A percentile compares a stretch with the other conserved stretches of the same genome.
These are phyloP conservation scores for Dermochelys coriacea DNA, from an alignment of 2,797 vertebrate genomes.

Conservation along the genomic window DNA sequence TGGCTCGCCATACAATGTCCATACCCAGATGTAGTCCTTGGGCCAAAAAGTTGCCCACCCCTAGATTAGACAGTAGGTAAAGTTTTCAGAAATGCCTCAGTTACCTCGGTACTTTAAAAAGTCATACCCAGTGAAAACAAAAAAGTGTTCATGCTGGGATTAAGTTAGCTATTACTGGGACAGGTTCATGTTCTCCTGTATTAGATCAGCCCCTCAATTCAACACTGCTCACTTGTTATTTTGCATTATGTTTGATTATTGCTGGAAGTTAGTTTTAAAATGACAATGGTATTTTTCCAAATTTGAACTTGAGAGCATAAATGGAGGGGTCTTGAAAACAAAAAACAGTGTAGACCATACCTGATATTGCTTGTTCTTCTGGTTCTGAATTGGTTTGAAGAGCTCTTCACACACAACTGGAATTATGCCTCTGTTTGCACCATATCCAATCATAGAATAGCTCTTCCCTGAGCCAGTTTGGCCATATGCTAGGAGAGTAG, in stretches of 20 bases:
- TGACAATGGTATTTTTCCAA: background rate
- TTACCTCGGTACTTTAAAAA: background rate
- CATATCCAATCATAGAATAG: slow-evolving; percentile 88
- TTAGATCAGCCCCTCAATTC: background rate
- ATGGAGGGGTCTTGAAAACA: background rate
- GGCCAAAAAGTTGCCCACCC: too few relatives aligned
- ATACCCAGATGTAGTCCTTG: too few relatives aligned
- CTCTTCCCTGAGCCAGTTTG: slow-evolving; percentile 91
- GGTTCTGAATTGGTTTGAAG: slow-evolving; percentile 82
- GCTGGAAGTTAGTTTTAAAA: background rate
- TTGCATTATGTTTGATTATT: background rate
- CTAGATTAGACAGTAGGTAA: background rate
- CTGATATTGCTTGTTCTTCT: slow-evolving; percentile 83
- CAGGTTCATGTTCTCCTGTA: background rate
- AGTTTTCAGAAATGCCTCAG: background rate
- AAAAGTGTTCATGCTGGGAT: background rate
- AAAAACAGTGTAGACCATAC: slow-evolving; percentile 51
- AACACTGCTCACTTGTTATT: background rate
- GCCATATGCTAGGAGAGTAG: slow-evolving; percentile 87
- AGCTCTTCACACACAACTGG: slow-evolving; percentile 86
- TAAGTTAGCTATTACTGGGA: background rate
- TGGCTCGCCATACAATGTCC: too few relatives aligned
- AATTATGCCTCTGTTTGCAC: slow-evolving; percentile 88
- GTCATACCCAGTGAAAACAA: background rate
- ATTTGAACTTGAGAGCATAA: background rate